phyloP scores from a whole-genome alignment of 2,797 vertebrate species.

The Aeoliscus strigatus region DNA sequence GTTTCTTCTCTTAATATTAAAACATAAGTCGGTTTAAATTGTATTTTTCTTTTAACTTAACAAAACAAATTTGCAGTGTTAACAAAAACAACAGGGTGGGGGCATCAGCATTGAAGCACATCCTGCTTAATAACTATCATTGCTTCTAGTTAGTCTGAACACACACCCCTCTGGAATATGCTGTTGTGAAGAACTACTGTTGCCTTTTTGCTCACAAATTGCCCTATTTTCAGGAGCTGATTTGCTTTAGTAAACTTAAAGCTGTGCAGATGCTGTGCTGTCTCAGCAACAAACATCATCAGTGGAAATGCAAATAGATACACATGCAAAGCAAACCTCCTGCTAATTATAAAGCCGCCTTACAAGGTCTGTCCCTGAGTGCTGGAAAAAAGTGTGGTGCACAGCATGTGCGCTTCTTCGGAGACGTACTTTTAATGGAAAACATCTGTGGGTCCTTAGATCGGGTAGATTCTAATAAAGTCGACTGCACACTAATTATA shows the following conservation, averaged over 20 bases:
- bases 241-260: conserved; percentile 69
- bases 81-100: conserved; percentile 58
- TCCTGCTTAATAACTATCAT: conserved; percentile 66
- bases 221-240: conserved; percentile 72
- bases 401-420: conserved; percentile 49
- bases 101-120: conserved; percentile 58
- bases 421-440: conserved; percentile 39
- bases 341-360: conserved; percentile 70
- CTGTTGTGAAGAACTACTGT: conserved; percentile 55
- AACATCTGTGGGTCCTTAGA: conserved; percentile 38
- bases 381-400: conserved; percentile 48
- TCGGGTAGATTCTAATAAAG: conserved; percentile 44
- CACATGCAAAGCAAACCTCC: conserved; percentile 75
- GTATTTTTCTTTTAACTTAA: conserved; percentile 61
- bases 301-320: conserved; percentile 77
- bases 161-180: conserved; percentile 57
- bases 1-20: neutral
- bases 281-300: conserved; percentile 72
- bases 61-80: conserved; percentile 67
- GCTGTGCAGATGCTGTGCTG: conserved; percentile 59
- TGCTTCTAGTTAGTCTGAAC: conserved; percentile 55
- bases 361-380: conserved; percentile 71
- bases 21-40: conserved; percentile 37
- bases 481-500: conserved; percentile 59
- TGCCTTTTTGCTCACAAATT: conserved; percentile 82